Base-by-base conservation (phyloP, 1,140 invertebrate genomes). In the Drosophila kepulauana region DNA sequence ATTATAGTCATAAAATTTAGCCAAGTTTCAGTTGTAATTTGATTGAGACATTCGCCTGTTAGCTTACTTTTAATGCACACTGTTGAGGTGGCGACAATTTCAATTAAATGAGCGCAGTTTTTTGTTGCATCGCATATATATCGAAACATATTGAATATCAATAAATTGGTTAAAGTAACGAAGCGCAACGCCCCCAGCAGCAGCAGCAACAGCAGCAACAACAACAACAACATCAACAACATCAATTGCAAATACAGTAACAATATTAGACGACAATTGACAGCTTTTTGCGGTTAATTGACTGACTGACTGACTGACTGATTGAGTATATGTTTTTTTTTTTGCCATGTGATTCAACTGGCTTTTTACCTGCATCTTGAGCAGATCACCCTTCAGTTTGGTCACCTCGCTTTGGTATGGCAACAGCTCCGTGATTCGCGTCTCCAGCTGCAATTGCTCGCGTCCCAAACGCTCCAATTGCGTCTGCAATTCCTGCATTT, bases 401-500 rank as follows among this genome's bases (percentile, higher is more conserved):
- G 82, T 85, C 76, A 94, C 79, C 85, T 94, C 93, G 59, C 85
- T 92, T 62, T 94, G 93, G 76, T 94, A 92, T 67, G 92, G 81
- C 70, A 92, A 74, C 67, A 94, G 82, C 71, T 94, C 94, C 3
- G 84, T 90, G 56, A 95, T 91, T 75, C 94, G 93, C 72, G 93
- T 88, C 81, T 94, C 93, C 73, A 95, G 84, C 52, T 91, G 92
- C 35, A 86, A 82, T 73, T 94, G 94, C 68, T 94, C 94, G 51
- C 92, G 92, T 30, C 92, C 92, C 88, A 94, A 86, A 64, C 88
- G 74, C 49, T 92, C 91, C 59, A 92, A 68, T 68, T 92, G 91
- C 43, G 58, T 71, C 52, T 89, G 90, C 67, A 93, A 68, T 63
- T 93, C 92, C 75, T 93, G 92, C 91, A 92, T 92, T 80, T 91